These are phyloP conservation scores for Crocidura indochinensis DNA, from an alignment of 2,797 vertebrate genomes.

Conservation along the genomic window DNA sequence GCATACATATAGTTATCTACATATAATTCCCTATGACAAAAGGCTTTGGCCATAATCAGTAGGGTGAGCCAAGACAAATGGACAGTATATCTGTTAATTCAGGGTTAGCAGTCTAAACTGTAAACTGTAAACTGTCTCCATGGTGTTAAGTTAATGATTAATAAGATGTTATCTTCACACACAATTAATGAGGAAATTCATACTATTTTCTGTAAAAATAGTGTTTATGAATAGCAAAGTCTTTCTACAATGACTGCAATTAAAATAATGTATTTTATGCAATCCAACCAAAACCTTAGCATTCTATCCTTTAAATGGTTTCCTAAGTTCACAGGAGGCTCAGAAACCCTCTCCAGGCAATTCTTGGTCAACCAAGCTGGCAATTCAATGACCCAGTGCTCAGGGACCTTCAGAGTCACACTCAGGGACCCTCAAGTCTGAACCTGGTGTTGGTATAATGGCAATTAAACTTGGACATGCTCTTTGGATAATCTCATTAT, in stretches of 20 bases:
- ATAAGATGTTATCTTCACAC: neutral
- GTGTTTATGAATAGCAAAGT: neutral
- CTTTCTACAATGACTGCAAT: neutral
- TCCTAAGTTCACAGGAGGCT: too few relatives aligned
- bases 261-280: neutral
- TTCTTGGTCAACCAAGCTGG: too few relatives aligned
- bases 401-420: too few relatives aligned
- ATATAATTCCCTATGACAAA: neutral
- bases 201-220: neutral
- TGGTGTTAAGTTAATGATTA: neutral
- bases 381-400: too few relatives aligned
- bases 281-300: neutral
- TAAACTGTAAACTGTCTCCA: neutral
- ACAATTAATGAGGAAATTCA: neutral
- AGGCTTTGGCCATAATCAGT: neutral
- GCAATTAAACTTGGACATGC: too few relatives aligned
- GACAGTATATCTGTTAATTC: neutral
- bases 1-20: neutral
- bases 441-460: too few relatives aligned
- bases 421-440: too few relatives aligned
- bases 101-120: neutral
- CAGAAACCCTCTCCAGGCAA: too few relatives aligned
- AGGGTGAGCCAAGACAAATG: neutral
- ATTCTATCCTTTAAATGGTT: too few relatives aligned
- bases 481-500: too few relatives aligned